Base-by-base conservation (phyloP, 2,888 invertebrate species). In the Leucania comma region DNA sequence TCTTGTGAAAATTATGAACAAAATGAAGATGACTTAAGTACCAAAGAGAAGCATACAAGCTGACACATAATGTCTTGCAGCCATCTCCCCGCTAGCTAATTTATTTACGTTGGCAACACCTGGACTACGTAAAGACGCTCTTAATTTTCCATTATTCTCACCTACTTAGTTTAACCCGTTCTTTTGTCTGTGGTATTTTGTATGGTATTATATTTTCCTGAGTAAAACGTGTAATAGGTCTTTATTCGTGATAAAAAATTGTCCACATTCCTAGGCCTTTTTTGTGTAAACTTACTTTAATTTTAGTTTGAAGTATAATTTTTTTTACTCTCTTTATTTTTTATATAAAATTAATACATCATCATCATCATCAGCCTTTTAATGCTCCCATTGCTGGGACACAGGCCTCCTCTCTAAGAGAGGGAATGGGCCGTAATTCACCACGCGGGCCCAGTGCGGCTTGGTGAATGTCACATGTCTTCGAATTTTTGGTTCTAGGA, bases 111-210 rank as follows among this genome's bases (percentile, higher is more conserved):
- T 51, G 54, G 57, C 66, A 61, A 51, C 78, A 77, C 78, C 72
- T 81, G 70, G 53, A 54, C 60, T 65, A 48, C 67, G 68, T 71
- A 51, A 57, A 67, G 63, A 64, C 14, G 59, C 70, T 81, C 67
- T 70, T 70, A 77, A 81, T 76, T 76, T 81, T 81, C n/a, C 46
- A 75, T 67, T 57, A 61, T 51, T 54, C 32, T 62, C 20, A 71
- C 35, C 50, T 67, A 38, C 67, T 62, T 48, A 57, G 57, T 54
- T 70, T 24, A 67, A 51, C 24, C 29, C 50, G 17, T n/a, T 14
- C 42, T 22, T 69, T 63, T 50, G 35, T 22, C 22, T 53, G 57
- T 35, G 17, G 26, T 54, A 14, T 38, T 6, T 9, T 0, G 0
- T 42, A 20, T 12, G 10, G 38, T 29, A 74, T 42, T 42, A 42